A percentile compares a stretch with the other conserved stretches of the same genome.
Evolutionary conservation across 2,113 vertebrate species (phyloP).

Genomic region (Boulengeromyrus knoepffleri): DNA sequence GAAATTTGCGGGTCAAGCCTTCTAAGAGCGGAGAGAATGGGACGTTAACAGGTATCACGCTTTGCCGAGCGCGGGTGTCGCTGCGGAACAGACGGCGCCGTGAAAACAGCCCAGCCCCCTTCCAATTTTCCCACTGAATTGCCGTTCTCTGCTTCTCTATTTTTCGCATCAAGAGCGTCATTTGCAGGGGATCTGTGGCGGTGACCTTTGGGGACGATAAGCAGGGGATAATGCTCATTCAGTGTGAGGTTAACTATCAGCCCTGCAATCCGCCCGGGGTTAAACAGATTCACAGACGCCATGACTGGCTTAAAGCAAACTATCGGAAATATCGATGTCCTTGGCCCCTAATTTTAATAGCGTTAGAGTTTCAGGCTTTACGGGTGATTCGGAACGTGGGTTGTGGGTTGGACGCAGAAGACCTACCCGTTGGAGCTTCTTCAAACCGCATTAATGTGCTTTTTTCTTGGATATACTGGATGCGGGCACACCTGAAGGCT

Average conservation of each 20-base stretch:
- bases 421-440: no score
- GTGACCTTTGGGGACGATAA: not conserved
- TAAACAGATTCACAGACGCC: not conserved
- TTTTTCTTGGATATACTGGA: not conserved
- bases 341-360: not conserved
- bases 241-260: not conserved
- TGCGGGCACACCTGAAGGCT: not conserved
- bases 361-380: not conserved
- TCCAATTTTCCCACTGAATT: not conserved
- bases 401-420: not conserved
- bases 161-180: not conserved
- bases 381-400: not conserved
- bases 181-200: not conserved
- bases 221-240: not conserved
- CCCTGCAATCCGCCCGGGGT: not conserved
- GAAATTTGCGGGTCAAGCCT: not conserved
- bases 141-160: not conserved
- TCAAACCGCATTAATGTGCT: not conserved
- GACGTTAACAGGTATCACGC: not conserved
- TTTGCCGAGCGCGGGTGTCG: not conserved
- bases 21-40: not conserved
- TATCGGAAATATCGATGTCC: not conserved
- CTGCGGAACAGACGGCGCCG: no score
- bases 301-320: not conserved
- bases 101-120: not conserved